Conservation (phyloP, 2,113 vertebrate species). For the Nesospiza acunhae region DNA sequence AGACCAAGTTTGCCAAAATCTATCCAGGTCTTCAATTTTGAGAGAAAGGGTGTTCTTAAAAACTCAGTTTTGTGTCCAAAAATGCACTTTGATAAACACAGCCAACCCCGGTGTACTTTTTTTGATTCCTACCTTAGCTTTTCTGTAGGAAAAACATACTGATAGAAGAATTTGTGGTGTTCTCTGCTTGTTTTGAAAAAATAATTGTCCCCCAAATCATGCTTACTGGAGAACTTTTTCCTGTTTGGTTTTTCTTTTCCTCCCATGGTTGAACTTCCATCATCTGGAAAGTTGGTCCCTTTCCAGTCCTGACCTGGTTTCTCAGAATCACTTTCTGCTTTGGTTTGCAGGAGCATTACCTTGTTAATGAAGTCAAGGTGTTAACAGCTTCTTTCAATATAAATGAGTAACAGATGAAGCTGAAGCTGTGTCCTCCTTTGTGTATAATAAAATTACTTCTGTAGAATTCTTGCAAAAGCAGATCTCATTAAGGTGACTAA, state of each 20-base stretch:
- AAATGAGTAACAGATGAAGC: not conserved
- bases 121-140: not conserved
- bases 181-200: not conserved
- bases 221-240: not conserved
- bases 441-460: not conserved
- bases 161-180: not conserved
- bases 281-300: not conserved
- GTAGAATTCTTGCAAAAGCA: not conserved
- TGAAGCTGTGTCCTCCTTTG: not conserved
- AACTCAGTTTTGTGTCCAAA: not conserved
- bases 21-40: not conserved
- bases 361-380: not conserved
- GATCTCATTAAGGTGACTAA: not conserved
- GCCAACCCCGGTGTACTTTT: not conserved
- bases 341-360: not conserved
- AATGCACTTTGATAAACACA: not conserved
- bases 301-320: not conserved
- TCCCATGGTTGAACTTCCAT: not conserved
- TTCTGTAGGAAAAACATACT: not conserved
- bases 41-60: not conserved
- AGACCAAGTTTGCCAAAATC: not conserved
- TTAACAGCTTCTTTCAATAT: not conserved
- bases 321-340: not conserved
- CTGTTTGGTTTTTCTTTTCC: not conserved
- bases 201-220: not conserved